Conservation (phyloP, 2,797 vertebrate genomes). For the Pipistrellus pygmaeus region DNA sequence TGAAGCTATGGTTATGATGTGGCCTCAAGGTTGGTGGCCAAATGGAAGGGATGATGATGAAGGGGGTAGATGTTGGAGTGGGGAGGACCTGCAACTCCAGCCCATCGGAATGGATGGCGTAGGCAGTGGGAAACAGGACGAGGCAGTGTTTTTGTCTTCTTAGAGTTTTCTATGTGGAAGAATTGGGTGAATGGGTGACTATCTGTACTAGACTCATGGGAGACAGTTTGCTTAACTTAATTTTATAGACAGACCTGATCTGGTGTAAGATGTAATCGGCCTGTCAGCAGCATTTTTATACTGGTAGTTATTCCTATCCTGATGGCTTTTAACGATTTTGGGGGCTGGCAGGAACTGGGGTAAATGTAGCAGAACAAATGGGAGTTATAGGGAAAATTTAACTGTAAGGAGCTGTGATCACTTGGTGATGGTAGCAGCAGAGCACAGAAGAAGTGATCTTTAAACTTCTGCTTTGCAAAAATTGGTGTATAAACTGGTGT, state of each 20-base stretch:
- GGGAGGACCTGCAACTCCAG: not conserved
- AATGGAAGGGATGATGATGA: not conserved
- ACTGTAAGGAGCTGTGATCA: constrained; percentile 2
- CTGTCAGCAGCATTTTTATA: not conserved
- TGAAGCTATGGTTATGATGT: not conserved
- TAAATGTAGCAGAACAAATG: constrained; percentile 57
- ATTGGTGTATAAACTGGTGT: not conserved
- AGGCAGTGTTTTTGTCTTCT: not conserved
- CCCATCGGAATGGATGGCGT: not conserved
- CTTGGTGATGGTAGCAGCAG: not conserved
- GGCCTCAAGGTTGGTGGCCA: not conserved
- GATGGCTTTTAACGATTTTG: constrained; percentile 34
- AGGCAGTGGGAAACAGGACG: not conserved
- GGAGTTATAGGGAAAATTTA: not conserved
- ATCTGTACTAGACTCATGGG: not conserved
- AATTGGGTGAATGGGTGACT: not conserved
- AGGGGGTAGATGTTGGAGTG: not conserved
- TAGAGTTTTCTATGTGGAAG: not conserved
- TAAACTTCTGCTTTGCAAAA: constrained; percentile 16
- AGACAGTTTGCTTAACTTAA: not conserved
- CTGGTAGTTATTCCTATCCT: constrained; percentile 13
- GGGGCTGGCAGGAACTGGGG: not conserved
- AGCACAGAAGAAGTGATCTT: constrained; percentile 17
- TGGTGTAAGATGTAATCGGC: constrained; percentile 17
- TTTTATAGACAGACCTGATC: not conserved